Conservation (phyloP, 2,797 vertebrate genomes). For the Yasuhikotakia modesta region DNA sequence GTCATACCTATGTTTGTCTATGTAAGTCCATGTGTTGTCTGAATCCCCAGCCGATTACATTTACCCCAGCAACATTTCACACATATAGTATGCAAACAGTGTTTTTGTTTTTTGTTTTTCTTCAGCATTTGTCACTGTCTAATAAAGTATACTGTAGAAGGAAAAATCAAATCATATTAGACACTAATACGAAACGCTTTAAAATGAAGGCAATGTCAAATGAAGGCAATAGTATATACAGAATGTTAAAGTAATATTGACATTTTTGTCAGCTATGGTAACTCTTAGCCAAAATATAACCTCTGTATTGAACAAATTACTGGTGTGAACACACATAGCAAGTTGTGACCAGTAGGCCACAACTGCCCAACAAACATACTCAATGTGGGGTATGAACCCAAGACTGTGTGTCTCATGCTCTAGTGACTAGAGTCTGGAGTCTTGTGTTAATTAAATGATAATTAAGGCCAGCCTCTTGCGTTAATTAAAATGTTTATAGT, state of each 20-base stretch:
- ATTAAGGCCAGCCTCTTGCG: no score
- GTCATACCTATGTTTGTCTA: not conserved
- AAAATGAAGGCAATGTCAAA: not conserved
- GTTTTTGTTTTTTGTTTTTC: slow-evolving; percentile 33
- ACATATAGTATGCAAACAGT: not conserved
- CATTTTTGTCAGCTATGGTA: no score
- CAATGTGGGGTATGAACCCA: no score
- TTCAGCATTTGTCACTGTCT: slow-evolving; percentile 14
- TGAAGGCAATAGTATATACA: not conserved
- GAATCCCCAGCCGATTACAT: not conserved
- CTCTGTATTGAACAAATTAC: no score
- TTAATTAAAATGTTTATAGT: no score
- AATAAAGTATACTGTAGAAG: not conserved
- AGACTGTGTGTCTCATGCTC: no score
- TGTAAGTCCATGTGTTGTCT: not conserved
- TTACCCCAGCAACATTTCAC: not conserved
- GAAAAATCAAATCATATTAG: not conserved
- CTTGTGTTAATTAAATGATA: no score
- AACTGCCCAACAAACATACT: no score
- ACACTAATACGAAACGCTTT: not conserved
- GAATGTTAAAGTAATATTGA: not conserved
- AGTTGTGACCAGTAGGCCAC: no score
- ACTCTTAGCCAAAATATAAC: no score
- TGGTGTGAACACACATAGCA: no score
- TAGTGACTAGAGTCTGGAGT: no score